phyloP scores from a whole-genome alignment of 2,797 vertebrate species.

The Scyliorhinus canicula region DNA sequence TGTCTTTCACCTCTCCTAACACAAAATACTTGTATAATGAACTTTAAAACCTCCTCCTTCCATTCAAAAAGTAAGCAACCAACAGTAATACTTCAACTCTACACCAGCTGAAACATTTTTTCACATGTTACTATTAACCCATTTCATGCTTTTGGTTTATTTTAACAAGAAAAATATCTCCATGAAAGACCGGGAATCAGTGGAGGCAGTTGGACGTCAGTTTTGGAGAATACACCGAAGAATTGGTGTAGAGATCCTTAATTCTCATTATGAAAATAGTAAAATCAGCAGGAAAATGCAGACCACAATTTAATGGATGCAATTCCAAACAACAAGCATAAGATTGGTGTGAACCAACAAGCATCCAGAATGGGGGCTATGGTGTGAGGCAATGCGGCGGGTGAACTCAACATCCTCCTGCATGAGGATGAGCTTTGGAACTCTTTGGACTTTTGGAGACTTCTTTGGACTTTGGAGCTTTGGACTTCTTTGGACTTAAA shows the following conservation, averaged over 20 bases:
- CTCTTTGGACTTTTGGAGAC: too few relatives aligned
- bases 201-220: not conserved
- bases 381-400: too few relatives aligned
- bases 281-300: not conserved
- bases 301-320: not conserved
- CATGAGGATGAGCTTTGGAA: too few relatives aligned
- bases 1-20: not conserved
- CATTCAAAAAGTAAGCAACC: not conserved
- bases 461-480: too few relatives aligned
- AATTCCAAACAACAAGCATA: not conserved
- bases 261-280: not conserved
- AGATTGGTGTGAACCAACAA: not conserved
- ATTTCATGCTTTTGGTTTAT: not conserved
- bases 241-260: not conserved
- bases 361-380: not conserved
- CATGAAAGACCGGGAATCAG: not conserved
- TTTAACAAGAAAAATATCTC: not conserved
- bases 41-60: not conserved
- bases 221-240: not conserved
- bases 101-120: not conserved
- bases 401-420: too few relatives aligned
- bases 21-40: not conserved
- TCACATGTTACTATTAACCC: not conserved
- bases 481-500: too few relatives aligned
- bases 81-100: not conserved